Conservation (phyloP, 2,797 vertebrate genomes). For the Phrynocephalus vlangalii region DNA sequence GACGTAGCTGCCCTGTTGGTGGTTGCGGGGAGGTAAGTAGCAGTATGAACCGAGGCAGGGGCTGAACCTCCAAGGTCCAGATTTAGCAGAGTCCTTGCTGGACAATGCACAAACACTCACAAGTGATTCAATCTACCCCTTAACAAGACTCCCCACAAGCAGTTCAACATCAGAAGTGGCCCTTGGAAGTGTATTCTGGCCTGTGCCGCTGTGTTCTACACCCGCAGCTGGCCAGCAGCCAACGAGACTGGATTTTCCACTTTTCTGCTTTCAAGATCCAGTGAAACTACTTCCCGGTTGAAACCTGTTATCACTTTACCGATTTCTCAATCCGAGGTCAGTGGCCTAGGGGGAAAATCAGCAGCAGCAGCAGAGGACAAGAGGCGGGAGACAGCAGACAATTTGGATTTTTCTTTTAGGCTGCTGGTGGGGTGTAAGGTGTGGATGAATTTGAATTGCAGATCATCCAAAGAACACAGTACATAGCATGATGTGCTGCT, state of each 20-base stretch:
- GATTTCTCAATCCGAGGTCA: background rate
- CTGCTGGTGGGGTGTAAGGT: background rate
- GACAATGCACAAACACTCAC: background rate
- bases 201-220: background rate
- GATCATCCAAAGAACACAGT: background rate
- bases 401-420: no score
- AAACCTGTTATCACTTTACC: constrained; percentile 26
- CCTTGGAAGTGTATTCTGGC: background rate
- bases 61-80: no score
- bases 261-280: background rate
- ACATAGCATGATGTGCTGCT: no score
- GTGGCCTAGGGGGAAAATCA: background rate
- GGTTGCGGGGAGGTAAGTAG: no score
- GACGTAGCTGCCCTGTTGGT: no score
- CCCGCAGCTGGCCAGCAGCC: background rate
- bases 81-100: no score
- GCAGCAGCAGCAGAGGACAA: no score
- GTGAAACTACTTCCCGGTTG: background rate
- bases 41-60: no score
- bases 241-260: background rate
- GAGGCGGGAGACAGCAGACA: no score
- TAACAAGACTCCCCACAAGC: background rate
- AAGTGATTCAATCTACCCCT: no score
- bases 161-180: background rate
- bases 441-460: background rate